Evolutionary conservation across 64 coral and sea anemone species (phyloP), one percentile per base, ranked within the genome.

Genomic region (Montipora sp.): DNA sequence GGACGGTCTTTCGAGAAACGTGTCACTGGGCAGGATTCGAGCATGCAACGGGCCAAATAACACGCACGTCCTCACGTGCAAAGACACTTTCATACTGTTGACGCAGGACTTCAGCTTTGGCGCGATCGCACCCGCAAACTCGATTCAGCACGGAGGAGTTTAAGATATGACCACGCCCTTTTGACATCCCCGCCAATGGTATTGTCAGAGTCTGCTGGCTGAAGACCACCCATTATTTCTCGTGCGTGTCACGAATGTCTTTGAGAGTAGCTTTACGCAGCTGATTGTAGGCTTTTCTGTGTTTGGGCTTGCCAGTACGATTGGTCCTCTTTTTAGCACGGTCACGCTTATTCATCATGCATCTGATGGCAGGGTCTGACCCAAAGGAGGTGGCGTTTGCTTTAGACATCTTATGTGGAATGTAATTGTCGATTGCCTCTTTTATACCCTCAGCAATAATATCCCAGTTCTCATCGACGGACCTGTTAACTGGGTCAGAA

Each of bases 331-430:
- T 36, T 36, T 36, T 36, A 36, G 36, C 36, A 36, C 0, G 36
- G 36, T 2, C 36, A 36, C 36, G 27, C 67, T 87, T 87, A 63
- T 63, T 22, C 83, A 87, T 87, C 59, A 73, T 66, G 53, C 83
- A 8, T 20, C 69, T 87, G 67, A 87, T 36, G 36, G 36, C 36
- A 36, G 36, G 36, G 36, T 36, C 36, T 36, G 36, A 36, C 36
- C 36, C 36, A 36, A 36, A 36, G 36, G 36, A 36, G 83, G 36
- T 87, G 83, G 10, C 22, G 83, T 63, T 87, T 15, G n/a, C 63
- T 51, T 87, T 87, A 21, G 84, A 68, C 4, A 43, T 87, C 18
- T 87, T 87, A 47, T 87, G 84, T 74, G 84, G 84, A 51, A 87
- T 75, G 51, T 69, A 72, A 10, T 75, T 87, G 83, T 87, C 47